Conservation (phyloP, 2,113 vertebrate species). For the Anser brachyrhynchus region DNA sequence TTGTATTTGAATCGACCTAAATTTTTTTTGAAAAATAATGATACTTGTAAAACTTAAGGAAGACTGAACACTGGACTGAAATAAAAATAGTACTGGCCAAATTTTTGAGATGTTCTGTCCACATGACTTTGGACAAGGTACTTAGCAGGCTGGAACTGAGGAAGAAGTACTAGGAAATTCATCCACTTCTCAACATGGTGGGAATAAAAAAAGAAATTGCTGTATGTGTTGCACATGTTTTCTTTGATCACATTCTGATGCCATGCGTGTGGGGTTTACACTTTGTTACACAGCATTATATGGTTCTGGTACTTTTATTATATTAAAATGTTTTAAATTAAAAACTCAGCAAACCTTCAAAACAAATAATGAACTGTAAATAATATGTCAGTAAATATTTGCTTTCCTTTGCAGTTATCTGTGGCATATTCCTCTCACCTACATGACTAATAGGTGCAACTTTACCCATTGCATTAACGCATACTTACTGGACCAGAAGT, state of each 20-base stretch:
- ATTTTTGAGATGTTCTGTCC: background rate
- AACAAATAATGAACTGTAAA: background rate
- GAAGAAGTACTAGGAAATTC: background rate
- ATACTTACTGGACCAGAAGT: slow-evolving; percentile 82
- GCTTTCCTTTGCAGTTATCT: slow-evolving; percentile 74
- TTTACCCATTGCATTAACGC: slow-evolving; percentile 71
- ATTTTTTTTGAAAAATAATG: background rate
- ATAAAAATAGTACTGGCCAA: background rate
- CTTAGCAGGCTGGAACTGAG: background rate
- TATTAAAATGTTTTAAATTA: background rate
- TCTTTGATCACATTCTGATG: background rate
- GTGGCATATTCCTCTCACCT: slow-evolving; percentile 93
- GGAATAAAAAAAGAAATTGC: background rate
- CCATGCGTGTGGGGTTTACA: background rate
- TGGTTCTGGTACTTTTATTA: background rate
- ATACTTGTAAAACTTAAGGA: background rate
- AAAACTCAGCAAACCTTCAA: background rate
- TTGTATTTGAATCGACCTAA: background rate
- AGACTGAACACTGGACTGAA: background rate
- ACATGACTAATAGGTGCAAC: slow-evolving; percentile 83
- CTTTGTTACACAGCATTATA: background rate
- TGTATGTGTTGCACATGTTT: background rate
- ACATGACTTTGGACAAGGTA: background rate
- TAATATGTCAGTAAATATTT: background rate
- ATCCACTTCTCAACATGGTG: background rate